A percentile compares a stretch with the other conserved stretches of the same genome.
Evolutionary conservation across 2,888 invertebrate species (phyloP).

Genomic region (Leucania comma): DNA sequence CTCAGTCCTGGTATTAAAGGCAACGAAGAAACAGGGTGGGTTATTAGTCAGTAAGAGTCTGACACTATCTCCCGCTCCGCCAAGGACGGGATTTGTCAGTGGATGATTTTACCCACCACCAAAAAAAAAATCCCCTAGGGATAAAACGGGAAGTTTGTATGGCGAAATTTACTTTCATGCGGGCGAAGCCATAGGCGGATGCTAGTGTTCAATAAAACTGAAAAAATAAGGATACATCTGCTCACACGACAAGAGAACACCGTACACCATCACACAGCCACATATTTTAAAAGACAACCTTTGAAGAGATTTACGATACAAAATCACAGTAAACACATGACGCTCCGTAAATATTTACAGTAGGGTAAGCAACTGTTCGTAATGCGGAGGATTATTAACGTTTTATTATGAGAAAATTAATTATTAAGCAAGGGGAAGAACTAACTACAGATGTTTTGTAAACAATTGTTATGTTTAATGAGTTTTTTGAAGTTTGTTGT

Average conservation of each 20-base stretch:
- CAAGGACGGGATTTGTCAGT: too few species aligned
- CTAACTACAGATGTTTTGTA: constrained; percentile 61
- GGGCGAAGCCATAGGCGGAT: too few species aligned
- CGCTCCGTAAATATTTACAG: constrained; percentile 85
- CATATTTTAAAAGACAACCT: constrained; percentile 58
- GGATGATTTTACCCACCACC: too few species aligned
- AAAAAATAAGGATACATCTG: not conserved
- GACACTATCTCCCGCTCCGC: too few species aligned
- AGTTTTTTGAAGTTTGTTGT: constrained; percentile 56
- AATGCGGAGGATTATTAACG: constrained; percentile 75
- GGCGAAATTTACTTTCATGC: too few species aligned
- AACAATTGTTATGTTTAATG: constrained; percentile 58
- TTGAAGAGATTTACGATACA: constrained; percentile 55
- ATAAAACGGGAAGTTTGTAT: too few species aligned
- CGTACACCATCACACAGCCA: not conserved
- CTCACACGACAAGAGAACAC: not conserved
- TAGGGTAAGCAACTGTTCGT: constrained; percentile 69
- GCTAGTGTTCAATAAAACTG: not conserved
- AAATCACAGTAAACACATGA: constrained; percentile 79
- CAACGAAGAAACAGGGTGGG: too few species aligned
- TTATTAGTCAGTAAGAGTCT: too few species aligned
- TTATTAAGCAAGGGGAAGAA: constrained; percentile 60
- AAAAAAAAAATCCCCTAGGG: too few species aligned
- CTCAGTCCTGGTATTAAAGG: too few species aligned
- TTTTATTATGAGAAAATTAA: constrained; percentile 86